A percentile compares a stretch with the other conserved stretches of the same genome.
Conservation (phyloP, 2,888 invertebrate genomes). For the Kuschelorhynchus macadamiae region DNA sequence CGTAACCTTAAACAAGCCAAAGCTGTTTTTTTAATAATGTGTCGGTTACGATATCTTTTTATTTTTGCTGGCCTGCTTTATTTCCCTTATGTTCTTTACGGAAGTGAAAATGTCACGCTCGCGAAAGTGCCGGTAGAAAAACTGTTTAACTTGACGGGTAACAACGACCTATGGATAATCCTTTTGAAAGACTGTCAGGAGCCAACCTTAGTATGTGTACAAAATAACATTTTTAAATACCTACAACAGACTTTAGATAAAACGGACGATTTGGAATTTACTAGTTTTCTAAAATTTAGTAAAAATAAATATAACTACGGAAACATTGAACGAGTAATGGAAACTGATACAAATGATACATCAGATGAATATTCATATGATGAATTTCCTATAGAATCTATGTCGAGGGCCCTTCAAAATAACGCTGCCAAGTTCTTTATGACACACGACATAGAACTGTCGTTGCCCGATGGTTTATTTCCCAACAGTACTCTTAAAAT, state of each 20-base stretch:
- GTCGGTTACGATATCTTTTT: slow-evolving; percentile 43
- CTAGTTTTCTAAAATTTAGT: slow-evolving; percentile 72
- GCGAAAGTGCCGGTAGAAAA: slow-evolving; percentile 62
- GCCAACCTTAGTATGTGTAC: slow-evolving; percentile 81
- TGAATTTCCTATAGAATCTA: slow-evolving; percentile 78
- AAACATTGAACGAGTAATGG: slow-evolving; percentile 46
- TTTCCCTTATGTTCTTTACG: slow-evolving; percentile 41
- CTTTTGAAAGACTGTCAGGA: slow-evolving; percentile 79
- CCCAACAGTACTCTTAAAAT: slow-evolving; percentile 81
- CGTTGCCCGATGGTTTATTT: slow-evolving; percentile 81
- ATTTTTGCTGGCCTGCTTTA: slow-evolving; percentile 39
- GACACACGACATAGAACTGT: slow-evolving; percentile 82
- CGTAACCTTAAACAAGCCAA: slow-evolving; percentile 34
- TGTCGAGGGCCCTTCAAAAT: slow-evolving; percentile 79
- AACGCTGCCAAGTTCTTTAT: slow-evolving; percentile 78
- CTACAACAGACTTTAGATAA: slow-evolving; percentile 77
- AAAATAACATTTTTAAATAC: slow-evolving; percentile 83
- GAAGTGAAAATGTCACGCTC: slow-evolving; percentile 62
- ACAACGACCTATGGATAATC: slow-evolving; percentile 81
- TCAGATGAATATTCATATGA: slow-evolving; percentile 63
- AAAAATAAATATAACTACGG: slow-evolving; percentile 61
- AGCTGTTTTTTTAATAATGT: slow-evolving; percentile 45
- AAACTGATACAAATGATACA: slow-evolving; percentile 23
- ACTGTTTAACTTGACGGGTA: slow-evolving; percentile 63
- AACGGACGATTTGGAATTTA: slow-evolving; percentile 62